Percentiles rank a stretch among this genome's conserved stretches.
Conservation (phyloP, 2,113 vertebrate species). For the Oncorhynchus clarkii region DNA sequence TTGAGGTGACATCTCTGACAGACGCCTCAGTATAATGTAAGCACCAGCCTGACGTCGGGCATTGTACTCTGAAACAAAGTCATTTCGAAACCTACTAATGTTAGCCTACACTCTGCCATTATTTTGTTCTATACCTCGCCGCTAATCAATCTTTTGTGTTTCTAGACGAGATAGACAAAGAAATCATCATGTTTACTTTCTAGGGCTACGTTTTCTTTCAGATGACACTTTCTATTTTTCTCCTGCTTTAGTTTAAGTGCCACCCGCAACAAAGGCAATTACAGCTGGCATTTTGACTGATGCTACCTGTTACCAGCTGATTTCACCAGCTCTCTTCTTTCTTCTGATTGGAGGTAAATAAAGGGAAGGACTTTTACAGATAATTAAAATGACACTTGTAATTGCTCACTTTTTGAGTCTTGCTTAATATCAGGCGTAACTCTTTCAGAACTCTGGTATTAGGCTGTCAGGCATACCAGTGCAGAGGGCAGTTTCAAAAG, state of each 20-base stretch:
- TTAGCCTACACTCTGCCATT: slow-evolving; percentile 63
- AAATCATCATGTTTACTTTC: slow-evolving; percentile 73
- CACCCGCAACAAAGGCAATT: slow-evolving; percentile 70
- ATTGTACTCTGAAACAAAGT: slow-evolving; percentile 64
- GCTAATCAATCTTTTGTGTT: slow-evolving; percentile 78
- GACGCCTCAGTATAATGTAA: slow-evolving; percentile 60
- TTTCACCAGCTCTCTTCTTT: slow-evolving; percentile 60
- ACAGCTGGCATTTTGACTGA: slow-evolving; percentile 72
- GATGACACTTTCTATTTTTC: slow-evolving; percentile 52
- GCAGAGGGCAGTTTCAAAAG: slow-evolving; percentile 77
- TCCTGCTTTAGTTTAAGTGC: slow-evolving; percentile 67
- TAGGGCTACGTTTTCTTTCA: slow-evolving; percentile 55
- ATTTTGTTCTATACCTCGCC: slow-evolving; percentile 60
- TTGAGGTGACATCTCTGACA: slow-evolving; percentile 75
- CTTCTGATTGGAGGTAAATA: slow-evolving; percentile 66
- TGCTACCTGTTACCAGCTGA: slow-evolving; percentile 75
- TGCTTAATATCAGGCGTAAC: slow-evolving; percentile 84
- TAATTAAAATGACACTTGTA: slow-evolving; percentile 93
- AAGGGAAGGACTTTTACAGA: slow-evolving; percentile 79
- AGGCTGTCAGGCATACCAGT: slow-evolving; percentile 82
- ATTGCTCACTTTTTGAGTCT: slow-evolving; percentile 73
- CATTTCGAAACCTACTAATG: slow-evolving; percentile 77
- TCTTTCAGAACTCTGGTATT: slow-evolving; percentile 80
- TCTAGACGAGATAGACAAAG: slow-evolving; percentile 62
- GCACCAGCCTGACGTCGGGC: slow-evolving; percentile 36